These are phyloP conservation scores for Chaetops frenatus DNA, from an alignment of 2,113 vertebrate species.

Conservation along the genomic window DNA sequence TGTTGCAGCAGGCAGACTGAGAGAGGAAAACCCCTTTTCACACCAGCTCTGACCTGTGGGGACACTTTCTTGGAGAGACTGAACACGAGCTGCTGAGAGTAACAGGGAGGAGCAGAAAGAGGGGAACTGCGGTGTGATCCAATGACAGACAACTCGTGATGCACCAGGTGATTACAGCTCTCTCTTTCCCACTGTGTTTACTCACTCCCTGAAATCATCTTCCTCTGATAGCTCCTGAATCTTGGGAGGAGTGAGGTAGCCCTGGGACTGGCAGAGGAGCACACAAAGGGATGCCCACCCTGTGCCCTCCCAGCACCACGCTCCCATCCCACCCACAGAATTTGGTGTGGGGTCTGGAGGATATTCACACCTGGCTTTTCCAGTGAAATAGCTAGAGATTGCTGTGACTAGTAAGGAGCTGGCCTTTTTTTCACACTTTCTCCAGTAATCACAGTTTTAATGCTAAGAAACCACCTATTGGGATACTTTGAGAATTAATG, in stretches of 20 bases:
- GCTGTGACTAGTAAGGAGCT: background rate
- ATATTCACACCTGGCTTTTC: background rate
- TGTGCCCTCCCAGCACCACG: fast-evolving
- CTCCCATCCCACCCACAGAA: background rate
- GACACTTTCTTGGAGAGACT: background rate
- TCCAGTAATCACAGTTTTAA: background rate
- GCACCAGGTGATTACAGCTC: background rate
- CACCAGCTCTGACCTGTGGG: background rate
- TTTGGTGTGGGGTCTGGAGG: background rate
- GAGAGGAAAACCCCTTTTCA: slow-evolving; percentile 16
- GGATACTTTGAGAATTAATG: background rate
- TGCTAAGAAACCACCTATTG: background rate
- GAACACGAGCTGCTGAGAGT: background rate
- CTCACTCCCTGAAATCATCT: background rate
- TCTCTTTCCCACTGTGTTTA: background rate
- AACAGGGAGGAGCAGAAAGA: background rate
- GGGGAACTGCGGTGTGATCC: fast-evolving
- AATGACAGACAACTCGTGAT: background rate
- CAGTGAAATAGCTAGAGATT: background rate
- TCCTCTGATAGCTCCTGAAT: background rate
- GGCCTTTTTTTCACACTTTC: background rate
- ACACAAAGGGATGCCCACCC: background rate
- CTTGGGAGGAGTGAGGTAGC: background rate
- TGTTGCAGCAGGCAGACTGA: background rate
- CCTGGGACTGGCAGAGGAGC: background rate